phyloP scores from a whole-genome alignment of 2,113 vertebrate species.

The Bubo scandiacus region DNA sequence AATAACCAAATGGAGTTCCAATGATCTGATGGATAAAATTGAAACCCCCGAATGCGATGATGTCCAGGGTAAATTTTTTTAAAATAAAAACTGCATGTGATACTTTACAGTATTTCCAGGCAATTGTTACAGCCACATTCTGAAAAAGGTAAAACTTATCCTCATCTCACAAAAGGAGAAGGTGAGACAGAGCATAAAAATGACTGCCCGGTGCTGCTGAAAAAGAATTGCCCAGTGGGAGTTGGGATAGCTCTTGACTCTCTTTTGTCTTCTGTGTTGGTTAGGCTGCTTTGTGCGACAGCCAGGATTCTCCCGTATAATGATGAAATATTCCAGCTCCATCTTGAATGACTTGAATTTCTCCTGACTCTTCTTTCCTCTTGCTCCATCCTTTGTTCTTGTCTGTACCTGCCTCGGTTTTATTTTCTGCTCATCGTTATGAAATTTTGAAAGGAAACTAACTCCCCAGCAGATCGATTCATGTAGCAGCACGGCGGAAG shows the following conservation, averaged over 20 bases:
- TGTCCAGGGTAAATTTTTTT: conserved; percentile 70
- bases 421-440: background rate
- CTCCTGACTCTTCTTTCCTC: background rate
- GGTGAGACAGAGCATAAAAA: background rate
- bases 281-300: background rate
- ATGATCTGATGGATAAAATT: conserved; percentile 95
- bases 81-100: background rate
- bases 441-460: background rate
- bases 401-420: background rate
- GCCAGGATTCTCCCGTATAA: background rate
- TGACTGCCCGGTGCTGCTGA: background rate
- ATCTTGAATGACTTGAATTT: background rate
- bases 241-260: background rate
- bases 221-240: conserved; percentile 13
- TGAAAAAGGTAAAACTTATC: conserved; percentile 15
- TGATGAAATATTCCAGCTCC: background rate
- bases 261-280: background rate
- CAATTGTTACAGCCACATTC: background rate
- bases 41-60: conserved; percentile 85
- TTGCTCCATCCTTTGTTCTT: conserved; percentile 34
- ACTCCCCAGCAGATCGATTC: background rate
- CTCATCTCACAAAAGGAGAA: conserved; percentile 1
- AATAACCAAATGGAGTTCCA: conserved; percentile 94
- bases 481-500: background rate
- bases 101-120: background rate